A percentile compares a stretch with the other conserved stretches of the same genome.
phyloP scores from a whole-genome alignment of 2,888 invertebrate species.

The Phlogophora meticulosa region DNA sequence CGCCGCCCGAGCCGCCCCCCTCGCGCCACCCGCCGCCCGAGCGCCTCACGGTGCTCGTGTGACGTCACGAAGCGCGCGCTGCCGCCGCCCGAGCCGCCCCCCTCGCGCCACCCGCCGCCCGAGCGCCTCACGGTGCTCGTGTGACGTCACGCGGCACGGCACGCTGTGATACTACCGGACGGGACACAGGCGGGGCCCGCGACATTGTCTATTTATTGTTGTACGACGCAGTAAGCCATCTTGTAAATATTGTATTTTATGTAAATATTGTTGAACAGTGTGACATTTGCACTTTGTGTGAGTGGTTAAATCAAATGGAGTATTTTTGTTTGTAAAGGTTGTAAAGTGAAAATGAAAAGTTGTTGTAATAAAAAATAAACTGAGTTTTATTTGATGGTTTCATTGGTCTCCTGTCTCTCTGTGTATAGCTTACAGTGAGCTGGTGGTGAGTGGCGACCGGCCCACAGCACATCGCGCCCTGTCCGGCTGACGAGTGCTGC shows the following conservation, averaged over 20 bases:
- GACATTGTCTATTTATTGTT: constrained; percentile 79
- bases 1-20: constrained; percentile 84
- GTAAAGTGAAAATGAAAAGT: constrained; percentile 79
- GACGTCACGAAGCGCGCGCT: constrained; percentile 70
- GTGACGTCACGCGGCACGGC: constrained; percentile 42
- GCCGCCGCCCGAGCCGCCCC: background rate
- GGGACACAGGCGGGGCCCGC: constrained; percentile 54
- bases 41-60: constrained; percentile 88
- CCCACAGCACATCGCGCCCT: too few relatives aligned
- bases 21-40: constrained; percentile 80
- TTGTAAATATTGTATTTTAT: constrained; percentile 87
- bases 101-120: too few relatives aligned
- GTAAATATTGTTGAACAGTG: constrained; percentile 84
- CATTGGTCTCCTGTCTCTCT: background rate
- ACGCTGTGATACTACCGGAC: constrained; percentile 73
- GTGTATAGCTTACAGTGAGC: too few relatives aligned
- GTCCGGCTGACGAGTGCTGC: too few relatives aligned
- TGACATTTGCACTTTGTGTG: constrained; percentile 76
- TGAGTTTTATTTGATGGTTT: constrained; percentile 44
- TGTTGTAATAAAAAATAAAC: constrained; percentile 82
- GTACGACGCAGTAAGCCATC: constrained; percentile 70
- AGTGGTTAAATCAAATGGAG: constrained; percentile 72
- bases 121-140: too few relatives aligned
- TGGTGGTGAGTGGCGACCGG: too few relatives aligned
- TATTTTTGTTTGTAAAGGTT: constrained; percentile 87